Conservation (phyloP, 2,113 vertebrate species). For the Etia nguti region DNA sequence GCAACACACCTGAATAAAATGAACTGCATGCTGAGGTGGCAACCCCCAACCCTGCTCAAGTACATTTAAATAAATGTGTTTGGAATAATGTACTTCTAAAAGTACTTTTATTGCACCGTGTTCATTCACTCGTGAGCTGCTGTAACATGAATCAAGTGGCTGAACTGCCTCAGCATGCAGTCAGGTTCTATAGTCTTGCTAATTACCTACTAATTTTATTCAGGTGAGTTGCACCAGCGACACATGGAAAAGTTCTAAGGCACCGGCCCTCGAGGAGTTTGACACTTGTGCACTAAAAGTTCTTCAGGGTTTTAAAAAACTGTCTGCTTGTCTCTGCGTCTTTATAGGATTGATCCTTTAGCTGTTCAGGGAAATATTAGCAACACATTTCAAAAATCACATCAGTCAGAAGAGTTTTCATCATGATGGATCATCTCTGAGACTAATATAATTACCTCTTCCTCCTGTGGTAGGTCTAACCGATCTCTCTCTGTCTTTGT, state of each 20-base stretch:
- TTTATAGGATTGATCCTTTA: not conserved
- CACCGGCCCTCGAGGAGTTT: not conserved
- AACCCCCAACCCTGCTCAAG: not conserved
- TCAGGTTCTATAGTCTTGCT: not conserved
- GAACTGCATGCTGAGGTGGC: not conserved
- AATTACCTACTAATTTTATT: not conserved
- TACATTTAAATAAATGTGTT: not conserved
- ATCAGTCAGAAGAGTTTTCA: not conserved
- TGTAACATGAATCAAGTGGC: not conserved
- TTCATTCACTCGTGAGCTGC: not conserved
- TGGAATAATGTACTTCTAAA: not conserved
- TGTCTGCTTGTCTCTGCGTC: not conserved
- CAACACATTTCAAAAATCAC: not conserved
- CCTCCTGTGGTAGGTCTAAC: constrained; percentile 28
- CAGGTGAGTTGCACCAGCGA: not conserved
- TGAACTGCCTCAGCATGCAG: not conserved
- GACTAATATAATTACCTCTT: not conserved
- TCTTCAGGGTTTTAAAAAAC: not conserved
- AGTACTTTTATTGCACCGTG: not conserved
- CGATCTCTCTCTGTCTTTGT: constrained; percentile 24
- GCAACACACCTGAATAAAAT: not conserved
- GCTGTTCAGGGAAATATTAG: not conserved
- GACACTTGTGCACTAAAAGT: too few relatives aligned
- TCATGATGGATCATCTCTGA: not conserved
- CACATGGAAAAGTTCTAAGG: not conserved